Percentiles rank a stretch among this genome's conserved stretches.
phyloP scores from a whole-genome alignment of 2,113 vertebrate genomes.

The Aleadryas rufinucha region DNA sequence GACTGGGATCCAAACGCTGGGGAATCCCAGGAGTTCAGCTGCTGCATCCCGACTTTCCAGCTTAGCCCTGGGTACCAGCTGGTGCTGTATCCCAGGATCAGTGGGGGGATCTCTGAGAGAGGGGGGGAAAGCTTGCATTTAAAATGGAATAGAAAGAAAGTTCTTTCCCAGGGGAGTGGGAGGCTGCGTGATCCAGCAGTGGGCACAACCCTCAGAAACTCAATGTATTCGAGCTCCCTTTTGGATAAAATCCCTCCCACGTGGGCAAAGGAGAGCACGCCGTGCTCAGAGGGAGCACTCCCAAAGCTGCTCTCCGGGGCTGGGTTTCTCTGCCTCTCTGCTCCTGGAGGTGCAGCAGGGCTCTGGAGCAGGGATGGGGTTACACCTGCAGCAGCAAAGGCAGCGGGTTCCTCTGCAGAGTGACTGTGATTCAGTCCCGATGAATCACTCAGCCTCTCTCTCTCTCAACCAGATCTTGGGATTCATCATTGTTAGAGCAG shows the following conservation, averaged over 20 bases:
- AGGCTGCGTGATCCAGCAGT: neutral
- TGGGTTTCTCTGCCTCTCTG: neutral
- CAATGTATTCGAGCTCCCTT: neutral
- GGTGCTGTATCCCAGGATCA: neutral
- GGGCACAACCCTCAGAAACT: neutral
- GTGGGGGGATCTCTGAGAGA: neutral
- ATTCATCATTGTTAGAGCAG: conserved; percentile 16
- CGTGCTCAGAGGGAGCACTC: neutral
- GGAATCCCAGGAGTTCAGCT: neutral
- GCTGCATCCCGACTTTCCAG: neutral
- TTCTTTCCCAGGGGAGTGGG: neutral
- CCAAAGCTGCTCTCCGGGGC: neutral
- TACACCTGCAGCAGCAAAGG: neutral
- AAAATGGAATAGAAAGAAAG: neutral
- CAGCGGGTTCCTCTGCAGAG: neutral
- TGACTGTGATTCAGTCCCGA: conserved; percentile 25
- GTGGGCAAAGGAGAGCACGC: neutral
- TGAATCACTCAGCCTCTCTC: conserved; percentile 48
- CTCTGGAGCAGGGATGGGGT: neutral
- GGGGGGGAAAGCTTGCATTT: neutral
- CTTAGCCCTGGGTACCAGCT: rapidly evolving
- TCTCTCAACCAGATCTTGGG: neutral
- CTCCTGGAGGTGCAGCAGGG: neutral
- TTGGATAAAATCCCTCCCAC: neutral
- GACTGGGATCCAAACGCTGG: neutral